Conservation (phyloP, 2,888 invertebrate genomes). For the Nephrocerus scutellatus region DNA sequence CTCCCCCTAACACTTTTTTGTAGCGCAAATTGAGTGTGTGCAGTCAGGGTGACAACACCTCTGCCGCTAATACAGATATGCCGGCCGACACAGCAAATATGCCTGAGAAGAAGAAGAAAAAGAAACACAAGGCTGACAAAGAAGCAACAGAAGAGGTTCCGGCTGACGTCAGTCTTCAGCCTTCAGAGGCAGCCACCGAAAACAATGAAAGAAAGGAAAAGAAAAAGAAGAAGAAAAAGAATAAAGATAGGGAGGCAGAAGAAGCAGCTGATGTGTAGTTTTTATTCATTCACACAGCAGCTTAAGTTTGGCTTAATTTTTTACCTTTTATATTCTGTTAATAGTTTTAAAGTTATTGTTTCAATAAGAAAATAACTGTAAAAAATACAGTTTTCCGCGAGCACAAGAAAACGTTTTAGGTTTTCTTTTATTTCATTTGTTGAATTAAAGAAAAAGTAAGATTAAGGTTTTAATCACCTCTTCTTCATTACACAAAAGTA, state of each 20-base stretch:
- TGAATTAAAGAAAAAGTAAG: too few relatives aligned
- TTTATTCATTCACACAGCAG: conserved; percentile 15
- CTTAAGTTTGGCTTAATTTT: conserved; percentile 15
- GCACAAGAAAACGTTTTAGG: too few relatives aligned
- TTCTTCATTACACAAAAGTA: too few relatives aligned
- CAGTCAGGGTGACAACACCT: conserved; percentile 41
- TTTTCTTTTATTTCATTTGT: too few relatives aligned
- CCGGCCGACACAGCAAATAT: conserved; percentile 39
- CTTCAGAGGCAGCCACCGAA: too few relatives aligned
- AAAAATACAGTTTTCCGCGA: too few relatives aligned
- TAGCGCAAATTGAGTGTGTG: conserved; percentile 54
- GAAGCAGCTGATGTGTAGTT: conserved; percentile 46
- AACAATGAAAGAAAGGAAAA: conserved; percentile 48
- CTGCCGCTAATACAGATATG: conserved; percentile 26
- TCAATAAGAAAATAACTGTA: too few relatives aligned
- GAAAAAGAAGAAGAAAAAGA: conserved; percentile 73
- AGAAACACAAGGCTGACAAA: conserved; percentile 56
- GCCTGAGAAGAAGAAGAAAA: conserved; percentile 58
- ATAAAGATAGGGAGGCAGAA: conserved; percentile 56
- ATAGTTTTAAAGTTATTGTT: too few relatives aligned
- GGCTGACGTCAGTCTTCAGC: too few relatives aligned
- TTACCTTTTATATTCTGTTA: too few relatives aligned
- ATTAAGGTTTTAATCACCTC: too few relatives aligned
- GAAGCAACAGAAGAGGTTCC: conserved; percentile 42
- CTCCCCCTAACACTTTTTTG: conserved; percentile 6